Evolutionary conservation across 2,113 vertebrate genomes (phyloP), one percentile per base, ranked within the genome.

Genomic region (Antennarius striatus): DNA sequence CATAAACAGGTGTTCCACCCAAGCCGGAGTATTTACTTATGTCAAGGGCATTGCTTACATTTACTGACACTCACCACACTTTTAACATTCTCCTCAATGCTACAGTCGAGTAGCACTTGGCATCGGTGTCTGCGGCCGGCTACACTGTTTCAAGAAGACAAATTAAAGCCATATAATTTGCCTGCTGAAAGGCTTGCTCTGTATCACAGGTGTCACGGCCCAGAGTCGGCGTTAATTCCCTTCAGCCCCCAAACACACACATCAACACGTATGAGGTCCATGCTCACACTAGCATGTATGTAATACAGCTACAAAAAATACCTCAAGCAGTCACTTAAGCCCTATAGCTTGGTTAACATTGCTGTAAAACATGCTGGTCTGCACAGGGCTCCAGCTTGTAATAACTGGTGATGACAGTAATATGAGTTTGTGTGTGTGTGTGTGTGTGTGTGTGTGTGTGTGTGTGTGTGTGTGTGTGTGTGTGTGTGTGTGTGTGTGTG

Each of bases 1-100:
- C 81, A 91, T 90, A 90, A 90, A 91, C 89, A 90, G 87, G 84
- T 90, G 90, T 87, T 89, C 77, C 87, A 77, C 81, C 87, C 86
- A 86, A 60, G 51, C 52, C 56, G 48, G 84, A 75, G 79, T 91
- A 88, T 89, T 92, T 90, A 86, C 91, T 88, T 83, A 90, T 90
- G 90, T 91, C 90, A 91, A 73, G 71, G 22, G 56, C 76, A 49
- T 52, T 73, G 84, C 86, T 89, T 88, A 86, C 83, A 89, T 85
- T 83, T 65, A 89, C 85, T 86, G 81, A 88, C 88, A 87, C 88
- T 89, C 87, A 87, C 80, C 89, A 90, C 88, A 86, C 86, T 84
- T 89, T 81, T 82, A 88, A 87, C 84, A 77, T 86, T 88, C 82
- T 82, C 80, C 70, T 81, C 82, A 63, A 62, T 42, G 82, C 81